phyloP scores from a whole-genome alignment of 2,888 invertebrate genomes.

The Drosophila mayaguana region DNA sequence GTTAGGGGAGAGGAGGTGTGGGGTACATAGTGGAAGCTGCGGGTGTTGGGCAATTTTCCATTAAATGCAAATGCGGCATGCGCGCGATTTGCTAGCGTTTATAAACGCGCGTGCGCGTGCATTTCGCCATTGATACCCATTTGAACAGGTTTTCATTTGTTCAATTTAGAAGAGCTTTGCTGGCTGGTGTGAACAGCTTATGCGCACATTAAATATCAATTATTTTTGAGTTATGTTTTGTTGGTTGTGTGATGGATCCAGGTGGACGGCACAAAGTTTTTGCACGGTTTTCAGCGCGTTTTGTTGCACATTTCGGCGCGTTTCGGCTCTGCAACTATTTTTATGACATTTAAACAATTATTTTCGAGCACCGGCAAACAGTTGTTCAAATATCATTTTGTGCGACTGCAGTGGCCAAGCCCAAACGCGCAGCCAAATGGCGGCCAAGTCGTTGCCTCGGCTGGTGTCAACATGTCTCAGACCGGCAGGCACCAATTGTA shows the following conservation, averaged over 20 bases:
- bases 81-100: conserved; percentile 40
- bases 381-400: conserved; percentile 72
- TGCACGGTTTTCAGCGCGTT: conserved; percentile 13
- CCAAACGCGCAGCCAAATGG: conserved; percentile 42
- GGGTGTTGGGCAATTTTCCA: conserved; percentile 47
- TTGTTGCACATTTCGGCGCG: conserved; percentile 28
- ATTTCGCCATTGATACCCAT: conserved; percentile 17
- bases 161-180: neutral
- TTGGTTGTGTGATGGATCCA: neutral
- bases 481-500: conserved; percentile 41
- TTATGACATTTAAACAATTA: conserved; percentile 80
- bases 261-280: neutral
- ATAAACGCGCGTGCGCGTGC: conserved; percentile 39
- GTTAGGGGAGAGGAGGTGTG: too few relatives aligned
- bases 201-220: conserved; percentile 12
- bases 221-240: neutral
- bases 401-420: conserved; percentile 46
- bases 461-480: conserved; percentile 81
- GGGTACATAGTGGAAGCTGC: neutral
- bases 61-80: conserved; percentile 57
- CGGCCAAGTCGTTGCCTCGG: conserved; percentile 49
- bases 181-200: neutral
- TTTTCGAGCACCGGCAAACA: conserved; percentile 59
- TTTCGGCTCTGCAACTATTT: conserved; percentile 45
- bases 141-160: conserved; percentile 1